phyloP scores from a whole-genome alignment of 1,140 invertebrate species.

The Xylocopa sonorina region DNA sequence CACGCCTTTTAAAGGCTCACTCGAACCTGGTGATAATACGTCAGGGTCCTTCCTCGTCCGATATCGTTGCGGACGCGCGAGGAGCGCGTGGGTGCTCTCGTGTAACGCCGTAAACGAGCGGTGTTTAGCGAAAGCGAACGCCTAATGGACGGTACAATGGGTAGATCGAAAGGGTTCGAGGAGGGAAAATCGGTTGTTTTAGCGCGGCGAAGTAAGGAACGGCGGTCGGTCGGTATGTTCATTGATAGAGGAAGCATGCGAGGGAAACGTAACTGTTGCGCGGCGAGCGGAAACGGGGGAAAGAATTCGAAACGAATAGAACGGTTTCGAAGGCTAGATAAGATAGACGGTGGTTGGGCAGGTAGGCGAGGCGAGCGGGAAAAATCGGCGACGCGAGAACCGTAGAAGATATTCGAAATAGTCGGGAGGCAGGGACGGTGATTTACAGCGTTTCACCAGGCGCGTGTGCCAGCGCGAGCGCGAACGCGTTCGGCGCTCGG shows the following conservation, averaged over 20 bases:
- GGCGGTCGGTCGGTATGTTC: no score
- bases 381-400: slow-evolving; percentile 29
- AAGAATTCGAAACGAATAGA: not conserved
- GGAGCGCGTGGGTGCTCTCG: no score
- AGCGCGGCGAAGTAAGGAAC: no score
- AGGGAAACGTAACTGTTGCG: not conserved
- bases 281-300: not conserved
- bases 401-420: slow-evolving; percentile 40
- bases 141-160: no score
- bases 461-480: slow-evolving; percentile 15
- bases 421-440: slow-evolving; percentile 1
- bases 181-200: no score
- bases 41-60: no score
- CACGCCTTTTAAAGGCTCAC: not conserved
- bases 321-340: slow-evolving; percentile 3
- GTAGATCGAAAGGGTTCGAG: no score
- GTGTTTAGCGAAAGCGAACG: no score
- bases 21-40: slow-evolving; percentile 9
- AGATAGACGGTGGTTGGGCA: not conserved
- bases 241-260: no score
- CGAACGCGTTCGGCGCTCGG: slow-evolving; percentile 40
- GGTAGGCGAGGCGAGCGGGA: not conserved
- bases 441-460: slow-evolving; percentile 57
- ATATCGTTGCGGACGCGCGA: no score
- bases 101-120: no score